Base-by-base conservation (phyloP, 2,113 vertebrate genomes). In the Vicugna pacos region DNA sequence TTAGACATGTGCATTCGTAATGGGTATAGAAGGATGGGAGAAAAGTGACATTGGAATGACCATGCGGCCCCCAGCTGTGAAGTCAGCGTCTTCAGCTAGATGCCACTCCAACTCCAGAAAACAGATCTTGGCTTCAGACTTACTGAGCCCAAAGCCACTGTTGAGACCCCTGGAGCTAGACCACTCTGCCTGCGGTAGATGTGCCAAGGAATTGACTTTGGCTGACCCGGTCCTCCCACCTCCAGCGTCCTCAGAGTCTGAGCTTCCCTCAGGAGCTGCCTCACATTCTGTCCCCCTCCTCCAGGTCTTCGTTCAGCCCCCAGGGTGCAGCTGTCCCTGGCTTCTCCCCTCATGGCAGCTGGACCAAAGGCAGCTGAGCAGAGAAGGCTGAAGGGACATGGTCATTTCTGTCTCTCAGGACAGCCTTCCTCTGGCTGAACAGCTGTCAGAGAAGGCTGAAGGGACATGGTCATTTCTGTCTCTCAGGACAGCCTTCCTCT, bases 331-430 rank as follows among this genome's bases (percentile, higher is more conserved):
- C 98, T 98, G 98, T 96, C 93, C 87, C 62, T 60, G 38, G 80
- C 80, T 89, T 64, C 38, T 89, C n/a, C 38, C 20, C 15, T 77
- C 67, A 19, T 11, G 54, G 90, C 96, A 97, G 97, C 96, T 97
- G 97, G 93, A 32, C n/a, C 79, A 83, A 95, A 94, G 62, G 96
- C 97, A 97, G 96, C 96, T 97, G 97, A 94, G 85, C 89, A 95
- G 84, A 92, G 62, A 28, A 65, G 58, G 64, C 58, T 32, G 6
- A 94, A 89, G 67, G 89, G 67, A 73, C 73, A 70, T 3, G 46
- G 58, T 46, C 89, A 65, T 86, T 83, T 83, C 82, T 89, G 69
- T 69, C 62, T n/a, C 67, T 58, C 50, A 50, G n/a, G 86, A 81
- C 38, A 91, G 62, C 46, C 60, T 91, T 76, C 88, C 90, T 91